phyloP scores from a whole-genome alignment of 2,888 invertebrate species.

The Volucella inanis region DNA sequence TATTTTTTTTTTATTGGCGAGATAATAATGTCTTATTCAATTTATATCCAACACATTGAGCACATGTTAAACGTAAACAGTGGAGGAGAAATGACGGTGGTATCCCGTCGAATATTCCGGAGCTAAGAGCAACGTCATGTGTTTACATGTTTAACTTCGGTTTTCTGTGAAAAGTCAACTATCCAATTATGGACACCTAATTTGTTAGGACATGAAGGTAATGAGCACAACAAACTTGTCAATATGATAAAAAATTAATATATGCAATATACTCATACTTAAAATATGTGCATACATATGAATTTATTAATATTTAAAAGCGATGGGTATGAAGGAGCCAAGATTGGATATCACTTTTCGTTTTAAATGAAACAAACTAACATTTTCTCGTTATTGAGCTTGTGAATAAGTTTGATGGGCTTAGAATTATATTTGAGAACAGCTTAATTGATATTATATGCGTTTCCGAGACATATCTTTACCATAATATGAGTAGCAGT shows the following conservation, averaged over 20 bases:
- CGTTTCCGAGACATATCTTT: too few relatives aligned
- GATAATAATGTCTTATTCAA: constrained; percentile 38
- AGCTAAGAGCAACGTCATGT: constrained; percentile 15
- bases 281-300: too few relatives aligned
- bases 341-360: too few relatives aligned
- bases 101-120: constrained; percentile 21
- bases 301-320: too few relatives aligned
- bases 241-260: neutral
- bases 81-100: constrained; percentile 16
- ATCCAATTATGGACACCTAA: constrained; percentile 54
- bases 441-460: too few relatives aligned
- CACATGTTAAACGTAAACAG: constrained; percentile 28
- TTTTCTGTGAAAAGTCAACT: constrained; percentile 36
- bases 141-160: constrained; percentile 31
- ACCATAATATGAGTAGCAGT: too few relatives aligned
- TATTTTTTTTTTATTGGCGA: constrained; percentile 11
- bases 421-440: too few relatives aligned
- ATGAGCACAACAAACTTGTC: constrained; percentile 45
- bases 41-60: constrained; percentile 39
- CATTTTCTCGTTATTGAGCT: too few relatives aligned
- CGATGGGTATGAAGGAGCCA: too few relatives aligned
- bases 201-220: constrained; percentile 51
- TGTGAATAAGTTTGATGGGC: too few relatives aligned
- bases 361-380: too few relatives aligned
- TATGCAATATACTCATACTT: too few relatives aligned